These are phyloP conservation scores for Bombyx mandarina DNA, from an alignment of 1,140 invertebrate genomes.

Conservation along the genomic window DNA sequence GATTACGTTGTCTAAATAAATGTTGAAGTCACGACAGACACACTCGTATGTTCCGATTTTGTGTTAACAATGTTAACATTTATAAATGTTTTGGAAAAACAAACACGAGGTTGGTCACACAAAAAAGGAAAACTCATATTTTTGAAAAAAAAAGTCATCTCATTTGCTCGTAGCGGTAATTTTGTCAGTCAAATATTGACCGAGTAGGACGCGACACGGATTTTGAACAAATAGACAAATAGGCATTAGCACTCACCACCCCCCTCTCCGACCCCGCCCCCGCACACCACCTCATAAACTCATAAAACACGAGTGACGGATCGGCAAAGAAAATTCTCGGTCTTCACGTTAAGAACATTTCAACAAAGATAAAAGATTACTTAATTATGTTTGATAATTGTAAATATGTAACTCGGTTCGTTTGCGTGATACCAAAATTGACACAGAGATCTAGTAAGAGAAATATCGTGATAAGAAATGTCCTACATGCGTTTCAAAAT, in stretches of 20 bases:
- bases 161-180: conserved; percentile 64
- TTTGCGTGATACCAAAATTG: too few relatives aligned
- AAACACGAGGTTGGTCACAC: too few relatives aligned
- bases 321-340: conserved; percentile 7
- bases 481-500: too few relatives aligned
- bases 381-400: background rate
- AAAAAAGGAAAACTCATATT: conserved; percentile 3
- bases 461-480: too few relatives aligned
- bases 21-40: too few relatives aligned
- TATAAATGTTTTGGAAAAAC: too few relatives aligned
- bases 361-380: conserved; percentile 2
- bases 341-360: background rate
- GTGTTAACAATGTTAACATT: too few relatives aligned
- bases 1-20: too few relatives aligned
- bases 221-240: conserved; percentile 62
- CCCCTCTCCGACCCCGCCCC: conserved; percentile 10
- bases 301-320: conserved; percentile 18
- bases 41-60: too few relatives aligned
- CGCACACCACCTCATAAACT: conserved; percentile 9
- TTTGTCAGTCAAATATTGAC: conserved; percentile 61
- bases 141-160: conserved; percentile 32
- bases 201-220: conserved; percentile 62
- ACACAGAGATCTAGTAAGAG: too few relatives aligned
- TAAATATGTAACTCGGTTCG: background rate
- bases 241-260: conserved; percentile 39